Percentiles rank a stretch among this genome's conserved stretches.
Evolutionary conservation across 2,113 vertebrate species (phyloP).

Genomic region (Felis chaus): DNA sequence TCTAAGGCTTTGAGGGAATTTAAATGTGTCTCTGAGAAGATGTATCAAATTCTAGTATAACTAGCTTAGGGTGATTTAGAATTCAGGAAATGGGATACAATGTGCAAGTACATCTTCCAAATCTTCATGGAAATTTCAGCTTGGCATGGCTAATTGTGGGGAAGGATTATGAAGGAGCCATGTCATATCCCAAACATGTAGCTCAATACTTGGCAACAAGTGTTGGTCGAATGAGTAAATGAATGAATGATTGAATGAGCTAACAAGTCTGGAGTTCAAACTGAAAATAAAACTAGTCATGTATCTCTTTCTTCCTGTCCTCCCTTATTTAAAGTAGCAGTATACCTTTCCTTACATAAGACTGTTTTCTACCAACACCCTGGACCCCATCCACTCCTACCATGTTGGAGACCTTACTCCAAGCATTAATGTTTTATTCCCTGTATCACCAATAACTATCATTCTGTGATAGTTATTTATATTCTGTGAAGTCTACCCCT

Average conservation of each 20-base stretch:
- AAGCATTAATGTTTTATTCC: neutral
- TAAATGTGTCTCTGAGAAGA: neutral
- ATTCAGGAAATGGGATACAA: constrained; percentile 1
- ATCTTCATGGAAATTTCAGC: neutral
- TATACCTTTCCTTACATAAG: neutral
- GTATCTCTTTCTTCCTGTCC: neutral
- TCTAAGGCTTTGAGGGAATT: neutral
- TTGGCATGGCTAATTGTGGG: neutral
- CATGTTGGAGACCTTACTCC: neutral
- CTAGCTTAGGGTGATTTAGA: neutral
- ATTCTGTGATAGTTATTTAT: neutral
- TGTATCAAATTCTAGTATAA: neutral
- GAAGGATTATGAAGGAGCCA: neutral
- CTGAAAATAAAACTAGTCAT: neutral
- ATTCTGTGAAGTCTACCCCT: neutral
- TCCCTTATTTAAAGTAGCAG: neutral
- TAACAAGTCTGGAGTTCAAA: neutral
- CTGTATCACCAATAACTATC: neutral
- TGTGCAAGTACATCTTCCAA: neutral
- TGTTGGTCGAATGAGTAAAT: neutral
- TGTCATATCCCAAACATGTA: neutral
- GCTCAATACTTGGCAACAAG: neutral
- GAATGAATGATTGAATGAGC: neutral
- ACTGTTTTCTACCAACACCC: neutral
- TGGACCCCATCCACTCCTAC: too few species aligned